phyloP scores from a whole-genome alignment of 1,140 invertebrate genomes.

The Pygmarrhopalites habei region DNA sequence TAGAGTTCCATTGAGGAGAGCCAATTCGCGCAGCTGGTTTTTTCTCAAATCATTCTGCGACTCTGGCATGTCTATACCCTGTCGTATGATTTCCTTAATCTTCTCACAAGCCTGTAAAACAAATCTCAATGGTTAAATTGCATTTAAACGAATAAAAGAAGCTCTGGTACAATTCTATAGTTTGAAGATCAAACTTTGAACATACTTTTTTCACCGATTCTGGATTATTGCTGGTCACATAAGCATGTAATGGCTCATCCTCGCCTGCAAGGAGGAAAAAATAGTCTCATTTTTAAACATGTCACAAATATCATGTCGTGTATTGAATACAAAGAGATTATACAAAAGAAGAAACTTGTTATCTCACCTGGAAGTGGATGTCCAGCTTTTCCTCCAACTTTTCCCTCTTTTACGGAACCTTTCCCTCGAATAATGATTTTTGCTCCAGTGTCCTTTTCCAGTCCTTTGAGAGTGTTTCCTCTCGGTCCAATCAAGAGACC shows the following conservation, averaged over 20 bases:
- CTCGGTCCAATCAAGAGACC: constrained; percentile 96
- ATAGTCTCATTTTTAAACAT: too few species aligned
- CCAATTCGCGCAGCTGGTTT: constrained; percentile 93
- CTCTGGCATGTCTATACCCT: constrained; percentile 97
- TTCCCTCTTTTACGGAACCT: constrained; percentile 98
- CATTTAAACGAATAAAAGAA: too few species aligned
- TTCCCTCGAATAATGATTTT: constrained; percentile 99
- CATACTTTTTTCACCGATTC: constrained; percentile 91
- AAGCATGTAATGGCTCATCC: constrained; percentile 92
- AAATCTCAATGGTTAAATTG: too few species aligned
- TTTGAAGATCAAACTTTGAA: too few species aligned
- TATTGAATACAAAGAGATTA: too few species aligned
- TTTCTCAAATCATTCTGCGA: constrained; percentile 95
- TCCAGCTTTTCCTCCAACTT: constrained; percentile 93
- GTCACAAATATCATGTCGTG: too few species aligned
- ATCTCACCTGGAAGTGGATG: constrained; percentile 81
- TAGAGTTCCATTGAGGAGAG: constrained; percentile 93
- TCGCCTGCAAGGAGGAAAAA: constrained; percentile 52
- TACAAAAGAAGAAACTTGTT: too few species aligned
- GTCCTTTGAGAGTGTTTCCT: constrained; percentile 99
- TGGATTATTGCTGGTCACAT: constrained; percentile 94
- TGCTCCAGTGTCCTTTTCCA: constrained; percentile 94
- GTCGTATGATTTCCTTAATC: constrained; percentile 95
- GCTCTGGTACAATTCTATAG: too few species aligned
- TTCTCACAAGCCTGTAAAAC: too few species aligned